Conservation (phyloP, 1,140 invertebrate species). For the Eurytemora carolleeae region DNA sequence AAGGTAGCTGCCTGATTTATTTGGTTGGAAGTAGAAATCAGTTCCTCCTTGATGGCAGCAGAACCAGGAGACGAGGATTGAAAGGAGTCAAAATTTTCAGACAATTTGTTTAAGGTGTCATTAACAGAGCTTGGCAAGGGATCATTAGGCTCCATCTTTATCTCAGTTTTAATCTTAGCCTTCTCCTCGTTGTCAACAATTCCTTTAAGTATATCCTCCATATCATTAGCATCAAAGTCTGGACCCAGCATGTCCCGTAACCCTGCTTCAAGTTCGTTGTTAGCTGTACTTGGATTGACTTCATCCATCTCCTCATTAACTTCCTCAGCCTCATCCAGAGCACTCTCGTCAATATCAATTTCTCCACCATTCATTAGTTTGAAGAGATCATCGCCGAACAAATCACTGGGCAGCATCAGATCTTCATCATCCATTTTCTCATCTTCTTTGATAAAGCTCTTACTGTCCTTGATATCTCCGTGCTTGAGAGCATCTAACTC, state of each 20-base stretch:
- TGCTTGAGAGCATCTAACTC: not conserved
- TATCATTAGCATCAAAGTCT: constrained; percentile 15
- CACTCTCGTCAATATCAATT: constrained; percentile 22
- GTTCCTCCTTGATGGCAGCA: constrained; percentile 18
- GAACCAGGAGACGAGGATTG: too few species aligned
- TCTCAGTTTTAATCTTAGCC: constrained; percentile 1
- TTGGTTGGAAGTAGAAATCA: constrained; percentile 18
- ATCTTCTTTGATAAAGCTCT: constrained; percentile 29
- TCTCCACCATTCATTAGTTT: constrained; percentile 48
- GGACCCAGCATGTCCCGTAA: constrained; percentile 15
- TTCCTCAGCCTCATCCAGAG: constrained; percentile 13
- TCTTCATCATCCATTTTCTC: constrained; percentile 35
- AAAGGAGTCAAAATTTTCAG: too few species aligned
- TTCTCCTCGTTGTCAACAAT: constrained; percentile 14
- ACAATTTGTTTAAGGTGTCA: not conserved
- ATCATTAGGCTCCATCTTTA: not conserved
- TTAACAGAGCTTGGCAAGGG: not conserved
- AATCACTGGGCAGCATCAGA: constrained; percentile 40
- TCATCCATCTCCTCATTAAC: not conserved
- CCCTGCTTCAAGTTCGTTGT: constrained; percentile 11
- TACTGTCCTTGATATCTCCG: not conserved
- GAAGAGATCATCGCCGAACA: constrained; percentile 48
- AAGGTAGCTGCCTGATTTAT: constrained; percentile 21
- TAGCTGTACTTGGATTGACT: not conserved
- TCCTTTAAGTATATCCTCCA: constrained; percentile 16